Evolutionary conservation across 2,113 vertebrate species (phyloP).

Genomic region (Apaloderma vittatum): DNA sequence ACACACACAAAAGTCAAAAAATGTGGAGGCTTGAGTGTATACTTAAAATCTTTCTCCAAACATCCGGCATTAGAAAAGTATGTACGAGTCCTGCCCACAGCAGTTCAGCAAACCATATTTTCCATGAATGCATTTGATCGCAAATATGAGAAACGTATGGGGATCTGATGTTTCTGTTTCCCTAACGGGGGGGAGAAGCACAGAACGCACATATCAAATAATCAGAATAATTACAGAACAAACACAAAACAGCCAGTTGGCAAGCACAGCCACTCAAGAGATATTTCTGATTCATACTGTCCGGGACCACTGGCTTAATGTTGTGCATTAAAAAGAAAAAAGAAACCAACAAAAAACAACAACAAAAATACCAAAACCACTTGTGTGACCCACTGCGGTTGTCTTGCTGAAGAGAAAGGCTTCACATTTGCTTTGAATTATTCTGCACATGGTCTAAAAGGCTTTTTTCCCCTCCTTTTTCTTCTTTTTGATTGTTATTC

Average conservation of each 20-base stretch:
- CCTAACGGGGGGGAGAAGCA: background rate
- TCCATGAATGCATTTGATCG: background rate
- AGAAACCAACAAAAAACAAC: background rate
- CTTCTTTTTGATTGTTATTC: background rate
- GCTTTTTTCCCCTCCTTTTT: background rate
- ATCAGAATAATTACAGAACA: background rate
- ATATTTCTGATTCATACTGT: background rate
- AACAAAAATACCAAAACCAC: background rate
- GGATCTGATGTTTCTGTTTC: background rate
- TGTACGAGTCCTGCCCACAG: background rate
- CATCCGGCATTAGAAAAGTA: background rate
- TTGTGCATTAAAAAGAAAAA: background rate
- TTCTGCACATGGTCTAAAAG: background rate
- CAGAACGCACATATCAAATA: background rate
- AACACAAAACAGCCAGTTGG: background rate
- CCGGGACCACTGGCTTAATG: background rate
- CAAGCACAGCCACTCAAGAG: background rate
- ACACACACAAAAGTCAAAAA: background rate
- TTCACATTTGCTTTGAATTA: conserved; percentile 66
- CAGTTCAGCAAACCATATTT: background rate
- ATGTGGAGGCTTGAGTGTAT: background rate
- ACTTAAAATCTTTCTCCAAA: conserved; percentile 18
- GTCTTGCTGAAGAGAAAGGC: background rate
- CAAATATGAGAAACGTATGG: conserved; percentile 24
- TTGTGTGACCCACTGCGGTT: background rate